A percentile compares a stretch with the other conserved stretches of the same genome.
Evolutionary conservation across 2,113 vertebrate species (phyloP).

Genomic region (Ahaetulla prasina): DNA sequence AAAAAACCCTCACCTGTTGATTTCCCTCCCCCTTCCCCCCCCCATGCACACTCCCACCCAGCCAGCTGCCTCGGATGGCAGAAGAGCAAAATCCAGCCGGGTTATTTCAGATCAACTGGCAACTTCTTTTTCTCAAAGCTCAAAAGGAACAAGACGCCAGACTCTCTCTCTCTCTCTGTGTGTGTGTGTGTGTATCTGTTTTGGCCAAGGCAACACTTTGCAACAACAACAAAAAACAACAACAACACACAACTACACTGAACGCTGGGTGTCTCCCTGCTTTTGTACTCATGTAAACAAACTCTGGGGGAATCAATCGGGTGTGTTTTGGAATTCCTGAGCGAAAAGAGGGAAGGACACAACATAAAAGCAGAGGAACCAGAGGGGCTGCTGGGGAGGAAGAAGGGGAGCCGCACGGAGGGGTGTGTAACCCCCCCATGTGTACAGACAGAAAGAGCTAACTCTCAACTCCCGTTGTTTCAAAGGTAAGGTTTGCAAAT

Average conservation of each 20-base stretch:
- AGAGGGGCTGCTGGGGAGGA: neutral
- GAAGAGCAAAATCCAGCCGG: neutral
- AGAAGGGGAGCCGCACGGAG: neutral
- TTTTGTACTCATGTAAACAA: conserved; percentile 8
- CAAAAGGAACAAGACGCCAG: neutral
- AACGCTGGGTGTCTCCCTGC: neutral
- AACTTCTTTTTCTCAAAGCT: neutral
- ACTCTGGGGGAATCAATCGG: neutral
- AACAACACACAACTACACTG: neutral
- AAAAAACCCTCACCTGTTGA: neutral
- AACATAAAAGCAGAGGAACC: neutral
- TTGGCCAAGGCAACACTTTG: neutral
- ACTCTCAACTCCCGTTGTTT: no score
- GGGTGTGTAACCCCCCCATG: neutral
- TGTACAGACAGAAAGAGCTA: neutral
- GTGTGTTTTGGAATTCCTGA: neutral
- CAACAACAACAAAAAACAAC: no score
- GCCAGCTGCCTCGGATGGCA: neutral
- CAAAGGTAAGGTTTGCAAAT: neutral
- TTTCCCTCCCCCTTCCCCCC: no score
- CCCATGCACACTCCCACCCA: no score
- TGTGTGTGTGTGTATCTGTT: neutral
- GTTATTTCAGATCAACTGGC: neutral
- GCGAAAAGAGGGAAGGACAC: no score
- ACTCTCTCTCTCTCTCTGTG: no score